Percentiles rank a stretch among this genome's conserved stretches.
Conservation (phyloP, 2,113 vertebrate species). For the Pedionomus torquatus region DNA sequence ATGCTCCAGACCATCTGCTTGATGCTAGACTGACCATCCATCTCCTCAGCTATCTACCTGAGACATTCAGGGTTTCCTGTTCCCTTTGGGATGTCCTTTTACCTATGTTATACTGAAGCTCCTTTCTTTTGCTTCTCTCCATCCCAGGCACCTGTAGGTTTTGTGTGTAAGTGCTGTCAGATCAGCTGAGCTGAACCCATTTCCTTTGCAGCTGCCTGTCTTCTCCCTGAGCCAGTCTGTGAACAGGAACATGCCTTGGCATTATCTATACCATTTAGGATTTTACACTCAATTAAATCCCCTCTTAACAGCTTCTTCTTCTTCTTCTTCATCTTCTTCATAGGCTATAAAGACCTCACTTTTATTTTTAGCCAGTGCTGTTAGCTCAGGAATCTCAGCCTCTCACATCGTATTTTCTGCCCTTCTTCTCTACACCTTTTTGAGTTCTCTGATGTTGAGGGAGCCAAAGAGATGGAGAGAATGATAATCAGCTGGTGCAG, state of each 20-base stretch:
- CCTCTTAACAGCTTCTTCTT: conserved; percentile 35
- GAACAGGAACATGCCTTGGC: conserved; percentile 6
- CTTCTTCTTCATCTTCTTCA: conserved; percentile 45
- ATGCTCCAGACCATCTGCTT: background rate
- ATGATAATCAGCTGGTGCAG: background rate
- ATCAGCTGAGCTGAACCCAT: background rate
- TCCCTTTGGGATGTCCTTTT: background rate
- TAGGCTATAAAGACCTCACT: background rate
- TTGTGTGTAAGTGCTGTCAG: background rate
- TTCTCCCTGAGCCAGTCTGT: background rate
- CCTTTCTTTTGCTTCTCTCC: background rate
- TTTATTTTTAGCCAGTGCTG: conserved; percentile 51
- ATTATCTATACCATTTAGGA: conserved; percentile 55
- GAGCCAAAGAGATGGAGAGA: background rate
- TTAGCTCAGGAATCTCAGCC: background rate
- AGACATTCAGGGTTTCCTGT: background rate
- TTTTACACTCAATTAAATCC: conserved; percentile 65
- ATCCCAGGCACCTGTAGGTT: background rate
- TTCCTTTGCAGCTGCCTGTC: background rate
- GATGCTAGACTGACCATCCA: background rate
- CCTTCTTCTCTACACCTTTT: conserved; percentile 38
- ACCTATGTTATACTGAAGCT: background rate
- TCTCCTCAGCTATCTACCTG: background rate
- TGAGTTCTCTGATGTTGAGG: conserved; percentile 5
- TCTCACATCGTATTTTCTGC: background rate